Evolutionary conservation across 2,797 vertebrate genomes (phyloP), one percentile per base, ranked within the genome.

Genomic region (Mormyrus proboscirostris): DNA sequence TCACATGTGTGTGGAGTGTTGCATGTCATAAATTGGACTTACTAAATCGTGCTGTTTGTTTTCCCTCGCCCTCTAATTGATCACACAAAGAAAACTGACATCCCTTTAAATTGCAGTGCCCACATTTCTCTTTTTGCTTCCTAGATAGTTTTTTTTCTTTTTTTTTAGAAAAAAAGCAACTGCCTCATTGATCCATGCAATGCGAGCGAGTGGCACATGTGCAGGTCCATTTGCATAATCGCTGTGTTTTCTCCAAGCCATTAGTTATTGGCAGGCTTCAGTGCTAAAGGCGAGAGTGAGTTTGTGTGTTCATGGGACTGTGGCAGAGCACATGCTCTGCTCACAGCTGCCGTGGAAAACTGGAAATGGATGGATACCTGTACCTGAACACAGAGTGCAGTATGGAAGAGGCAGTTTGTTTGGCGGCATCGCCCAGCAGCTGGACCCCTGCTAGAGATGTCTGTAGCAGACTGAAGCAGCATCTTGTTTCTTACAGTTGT

Each of bases 241-340:
- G 16, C 33, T 25, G 19, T n/a, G 38, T 88, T 82, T 57, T 82
- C 88, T 22, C 50, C 33, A 59, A 51, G 88, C 88, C 47, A 88
- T 83, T 88, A 83, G 88, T 44, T 82, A 88, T 47, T 88, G 88
- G 76, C 76, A 55, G 50, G 51, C 38, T 82, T 88, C 33, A n/a
- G 50, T 9, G 57, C 49, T 53, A 25, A 90, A 84, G n/a, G 62
- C 29, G 4, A 44, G 6, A 8, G 51, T n/a, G 73, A 33, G 55
- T 90, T 49, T 53, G 57, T 16, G 50, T 82, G 62, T 79, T 65
- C 6, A 83, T 51, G 57, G 51, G 89, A n/a, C 5, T 41, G 59
- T 33, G 62, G 19, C 10, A 33, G 2, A 51, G 7, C 53, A n/a
- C 47, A 33, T 51, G 50, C 33, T 1, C 29, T 38, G 47, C 19